These are phyloP conservation scores for Melitaea athalia DNA, from an alignment of 2,888 invertebrate genomes.

Conservation along the genomic window DNA sequence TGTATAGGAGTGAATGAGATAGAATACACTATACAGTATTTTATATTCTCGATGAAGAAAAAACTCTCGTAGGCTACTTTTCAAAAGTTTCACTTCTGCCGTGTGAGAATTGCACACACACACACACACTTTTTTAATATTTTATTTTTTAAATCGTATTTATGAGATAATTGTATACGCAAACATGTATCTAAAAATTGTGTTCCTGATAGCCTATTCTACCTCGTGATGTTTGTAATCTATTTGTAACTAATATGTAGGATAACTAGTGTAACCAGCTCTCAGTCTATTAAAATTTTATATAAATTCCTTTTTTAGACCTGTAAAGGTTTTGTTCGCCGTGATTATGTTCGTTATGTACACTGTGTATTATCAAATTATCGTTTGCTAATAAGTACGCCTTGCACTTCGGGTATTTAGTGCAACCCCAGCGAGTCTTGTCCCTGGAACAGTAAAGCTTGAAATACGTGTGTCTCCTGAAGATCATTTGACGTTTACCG, in stretches of 20 bases:
- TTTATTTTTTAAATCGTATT: not conserved
- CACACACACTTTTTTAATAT: no score
- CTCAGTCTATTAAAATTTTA: constrained; percentile 20
- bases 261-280: no score
- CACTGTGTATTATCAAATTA: constrained; percentile 36
- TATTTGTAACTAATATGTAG: no score
- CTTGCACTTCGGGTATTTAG: constrained; percentile 47
- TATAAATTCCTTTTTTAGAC: constrained; percentile 33
- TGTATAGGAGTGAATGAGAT: no score
- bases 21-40: no score
- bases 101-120: no score
- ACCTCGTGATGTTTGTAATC: no score
- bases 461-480: constrained; percentile 37
- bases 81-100: no score
- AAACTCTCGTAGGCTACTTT: no score
- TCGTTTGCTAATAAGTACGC: constrained; percentile 40
- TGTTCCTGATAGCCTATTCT: no score
- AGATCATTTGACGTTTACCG: constrained; percentile 24
- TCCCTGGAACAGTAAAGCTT: constrained; percentile 38
- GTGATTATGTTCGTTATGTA: constrained; percentile 37
- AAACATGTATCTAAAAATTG: no score
- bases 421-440: constrained; percentile 46
- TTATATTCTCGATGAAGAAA: no score
- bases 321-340: constrained; percentile 21
- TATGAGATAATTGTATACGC: not conserved